phyloP scores from a whole-genome alignment of 2,113 vertebrate species.

The Litocranius walleri region DNA sequence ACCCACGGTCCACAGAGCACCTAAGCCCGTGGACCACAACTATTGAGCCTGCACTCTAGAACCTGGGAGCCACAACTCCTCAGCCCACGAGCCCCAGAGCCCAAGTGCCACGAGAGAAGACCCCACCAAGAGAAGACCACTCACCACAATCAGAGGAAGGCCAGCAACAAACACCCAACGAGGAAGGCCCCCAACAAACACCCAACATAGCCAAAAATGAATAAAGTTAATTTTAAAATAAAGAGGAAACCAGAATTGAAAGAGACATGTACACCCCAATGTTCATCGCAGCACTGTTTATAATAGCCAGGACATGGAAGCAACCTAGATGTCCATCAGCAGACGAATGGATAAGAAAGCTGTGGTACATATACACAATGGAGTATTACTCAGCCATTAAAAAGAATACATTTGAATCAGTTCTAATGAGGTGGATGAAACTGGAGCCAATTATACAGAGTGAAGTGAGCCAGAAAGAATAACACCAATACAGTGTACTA shows the following conservation, averaged over 20 bases:
- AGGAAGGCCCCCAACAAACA: not conserved
- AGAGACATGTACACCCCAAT: not conserved
- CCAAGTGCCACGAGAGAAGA: not conserved
- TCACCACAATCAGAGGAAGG: not conserved
- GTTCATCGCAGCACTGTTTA: not conserved
- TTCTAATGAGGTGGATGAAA: too few relatives aligned
- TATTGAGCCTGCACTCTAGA: not conserved
- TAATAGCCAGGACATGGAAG: not conserved
- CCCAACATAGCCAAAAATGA: not conserved
- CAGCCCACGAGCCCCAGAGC: not conserved
- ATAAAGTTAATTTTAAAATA: not conserved
- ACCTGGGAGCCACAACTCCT: rapidly evolving
- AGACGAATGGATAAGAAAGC: too few relatives aligned
- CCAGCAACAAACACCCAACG: not conserved
- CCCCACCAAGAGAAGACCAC: not conserved
- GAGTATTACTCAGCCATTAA: too few relatives aligned
- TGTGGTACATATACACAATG: too few relatives aligned
- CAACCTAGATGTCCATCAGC: not conserved
- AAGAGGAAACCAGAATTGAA: not conserved
- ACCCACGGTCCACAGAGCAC: not conserved
- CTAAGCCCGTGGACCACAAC: not conserved
- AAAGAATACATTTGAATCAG: too few relatives aligned
- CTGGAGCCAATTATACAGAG: too few relatives aligned
- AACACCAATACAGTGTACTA: too few relatives aligned
- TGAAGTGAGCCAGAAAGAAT: too few relatives aligned